These are phyloP conservation scores for Drosophila multiciliata DNA, from an alignment of 2,888 invertebrate species.

Conservation along the genomic window DNA sequence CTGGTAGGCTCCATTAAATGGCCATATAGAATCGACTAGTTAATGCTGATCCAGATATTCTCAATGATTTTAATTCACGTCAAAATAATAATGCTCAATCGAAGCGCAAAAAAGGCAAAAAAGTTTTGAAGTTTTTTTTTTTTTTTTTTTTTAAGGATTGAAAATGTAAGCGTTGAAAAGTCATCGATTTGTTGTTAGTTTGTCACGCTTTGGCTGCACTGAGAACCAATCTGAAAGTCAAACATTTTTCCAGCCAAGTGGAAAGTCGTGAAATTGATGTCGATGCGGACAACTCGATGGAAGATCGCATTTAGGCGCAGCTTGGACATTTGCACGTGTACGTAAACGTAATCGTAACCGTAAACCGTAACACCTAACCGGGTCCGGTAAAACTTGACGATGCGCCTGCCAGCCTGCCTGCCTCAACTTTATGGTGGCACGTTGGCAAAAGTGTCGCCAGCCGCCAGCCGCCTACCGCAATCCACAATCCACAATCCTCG, in stretches of 20 bases:
- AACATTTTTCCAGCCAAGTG: conserved; percentile 35
- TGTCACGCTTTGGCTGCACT: conserved; percentile 24
- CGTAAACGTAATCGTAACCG: background rate
- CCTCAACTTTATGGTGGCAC: conserved; percentile 57
- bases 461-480: conserved; percentile 35
- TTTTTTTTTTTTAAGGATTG: conserved; percentile 8
- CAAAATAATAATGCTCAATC: background rate
- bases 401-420: conserved; percentile 29
- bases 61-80: background rate
- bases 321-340: conserved; percentile 62
- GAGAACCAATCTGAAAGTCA: conserved; percentile 25
- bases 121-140: conserved; percentile 11
- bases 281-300: conserved; percentile 6
- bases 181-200: background rate
- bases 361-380: background rate
- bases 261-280: conserved; percentile 42
- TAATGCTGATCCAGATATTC: background rate
- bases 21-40: background rate
- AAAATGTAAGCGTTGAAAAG: background rate
- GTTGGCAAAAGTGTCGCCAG: conserved; percentile 60
- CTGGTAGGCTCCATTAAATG: background rate
- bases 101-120: conserved; percentile 15
- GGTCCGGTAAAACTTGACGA: background rate
- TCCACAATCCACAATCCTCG: conserved; percentile 26
- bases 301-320: conserved; percentile 60